Percentiles rank a stretch among this genome's conserved stretches.
Conservation (phyloP, 2,797 vertebrate species). For the Serranus cabrilla region DNA sequence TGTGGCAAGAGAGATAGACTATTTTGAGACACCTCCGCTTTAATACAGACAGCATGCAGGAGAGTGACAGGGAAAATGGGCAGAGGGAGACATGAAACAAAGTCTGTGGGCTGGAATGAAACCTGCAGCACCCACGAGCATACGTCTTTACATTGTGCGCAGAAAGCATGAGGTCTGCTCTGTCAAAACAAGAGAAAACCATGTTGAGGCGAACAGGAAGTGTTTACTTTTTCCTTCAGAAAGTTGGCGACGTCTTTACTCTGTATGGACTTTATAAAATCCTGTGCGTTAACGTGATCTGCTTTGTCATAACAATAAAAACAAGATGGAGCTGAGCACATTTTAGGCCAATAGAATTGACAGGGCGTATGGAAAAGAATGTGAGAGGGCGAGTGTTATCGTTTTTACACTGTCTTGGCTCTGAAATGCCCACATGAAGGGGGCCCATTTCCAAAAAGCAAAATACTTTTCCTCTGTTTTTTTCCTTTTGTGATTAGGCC, state of each 20-base stretch:
- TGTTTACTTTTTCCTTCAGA: constrained; percentile 16
- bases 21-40: constrained; percentile 48
- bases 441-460: constrained; percentile 20
- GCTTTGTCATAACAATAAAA: not conserved
- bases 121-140: constrained; percentile 30
- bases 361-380: not conserved
- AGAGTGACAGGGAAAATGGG: constrained; percentile 37
- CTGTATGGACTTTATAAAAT: not conserved
- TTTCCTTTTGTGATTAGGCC: not conserved
- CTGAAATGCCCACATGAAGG: constrained; percentile 1
- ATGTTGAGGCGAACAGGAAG: not conserved
- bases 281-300: not conserved
- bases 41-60: constrained; percentile 26
- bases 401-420: not conserved
- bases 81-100: constrained; percentile 45
- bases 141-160: constrained; percentile 24
- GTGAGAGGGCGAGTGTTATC: not conserved
- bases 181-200: constrained; percentile 32
- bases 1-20: constrained; percentile 34
- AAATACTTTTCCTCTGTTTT: constrained; percentile 16
- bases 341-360: not conserved
- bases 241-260: not conserved
- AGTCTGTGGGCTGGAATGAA: constrained; percentile 48
- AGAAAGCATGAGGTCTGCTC: constrained; percentile 21
- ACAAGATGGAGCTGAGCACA: not conserved